Evolutionary conservation across 2,888 invertebrate genomes (phyloP).

Genomic region (Lasioglossum calceatum): DNA sequence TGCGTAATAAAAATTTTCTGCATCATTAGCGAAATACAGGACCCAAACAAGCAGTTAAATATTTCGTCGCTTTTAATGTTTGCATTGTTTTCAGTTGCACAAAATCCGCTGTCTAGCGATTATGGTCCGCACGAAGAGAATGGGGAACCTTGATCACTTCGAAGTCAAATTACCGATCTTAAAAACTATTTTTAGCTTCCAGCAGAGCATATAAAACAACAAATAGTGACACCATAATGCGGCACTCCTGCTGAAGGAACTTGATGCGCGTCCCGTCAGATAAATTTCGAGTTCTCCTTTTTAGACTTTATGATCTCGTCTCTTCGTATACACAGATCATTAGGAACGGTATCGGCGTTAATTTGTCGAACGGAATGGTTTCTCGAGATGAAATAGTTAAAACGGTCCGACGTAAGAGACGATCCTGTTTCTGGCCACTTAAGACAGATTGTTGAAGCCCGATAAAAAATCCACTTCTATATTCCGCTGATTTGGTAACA

Average conservation of each 20-base stretch:
- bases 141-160: too few species aligned
- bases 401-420: not conserved
- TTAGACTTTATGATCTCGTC: not conserved
- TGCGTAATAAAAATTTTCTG: too few species aligned
- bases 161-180: not conserved
- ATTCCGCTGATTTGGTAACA: not conserved
- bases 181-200: not conserved
- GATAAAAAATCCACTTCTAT: conserved; percentile 6
- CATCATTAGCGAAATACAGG: too few species aligned
- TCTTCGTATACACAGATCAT: not conserved
- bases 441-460: not conserved
- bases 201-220: not conserved
- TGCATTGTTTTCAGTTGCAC: too few species aligned
- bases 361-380: not conserved
- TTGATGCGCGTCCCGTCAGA: not conserved
- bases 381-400: not conserved
- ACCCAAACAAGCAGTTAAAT: too few species aligned
- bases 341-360: conserved; percentile 16
- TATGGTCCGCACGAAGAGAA: too few species aligned
- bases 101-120: too few species aligned
- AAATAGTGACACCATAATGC: not conserved
- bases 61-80: too few species aligned
- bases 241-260: not conserved
- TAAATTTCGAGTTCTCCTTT: not conserved
- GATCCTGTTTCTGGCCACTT: conserved; percentile 21